Evolutionary conservation across 2,113 vertebrate species (phyloP), one percentile per base, ranked within the genome.

Genomic region (Malurus alboscapulatus): DNA sequence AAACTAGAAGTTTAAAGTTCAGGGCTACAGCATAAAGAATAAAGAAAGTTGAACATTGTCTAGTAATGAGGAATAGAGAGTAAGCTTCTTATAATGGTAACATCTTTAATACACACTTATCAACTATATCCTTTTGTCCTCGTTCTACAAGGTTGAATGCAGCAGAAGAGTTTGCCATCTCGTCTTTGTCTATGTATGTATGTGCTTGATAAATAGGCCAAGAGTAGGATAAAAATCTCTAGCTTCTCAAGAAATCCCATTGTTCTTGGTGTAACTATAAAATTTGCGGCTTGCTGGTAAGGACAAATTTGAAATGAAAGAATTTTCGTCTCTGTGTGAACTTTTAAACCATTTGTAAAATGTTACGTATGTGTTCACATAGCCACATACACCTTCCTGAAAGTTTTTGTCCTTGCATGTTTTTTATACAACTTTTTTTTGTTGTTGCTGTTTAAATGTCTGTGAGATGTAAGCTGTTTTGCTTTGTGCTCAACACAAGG

Each of bases 401-500:
- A 81, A 47, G 2, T 32, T 87, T 50, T 61, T 30, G 18, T 22
- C 32, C 26, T 54, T 73, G 34, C 19, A 51, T 80, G 32, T 84
- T 83, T 79, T 68, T 27, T 84, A 40, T 54, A 16, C 5, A 59
- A 14, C 3, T 8, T 5, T 38, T 5, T 38, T 27, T 27, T 14
- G 42, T 30, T 18, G 38, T n/a, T 29, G 44, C 17, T 4, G 16
- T 42, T 74, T 51, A 34, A 67, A 11, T 25, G 14, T 44, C 30
- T 61, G 4, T 78, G 38, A 87, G 36, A 50, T 36, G 36, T 2
- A 30, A 62, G 15, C 12, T 40, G 6, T 30, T 73, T 12, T 47
- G 30, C 24, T 76, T 81, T 63, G 75, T 73, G 27, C 61, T 48
- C 34, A 36, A 93, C 98, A 95, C 97, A 57, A 92, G 98, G 96